phyloP scores from a whole-genome alignment of 2,797 vertebrate genomes.

The Ispidina picta region DNA sequence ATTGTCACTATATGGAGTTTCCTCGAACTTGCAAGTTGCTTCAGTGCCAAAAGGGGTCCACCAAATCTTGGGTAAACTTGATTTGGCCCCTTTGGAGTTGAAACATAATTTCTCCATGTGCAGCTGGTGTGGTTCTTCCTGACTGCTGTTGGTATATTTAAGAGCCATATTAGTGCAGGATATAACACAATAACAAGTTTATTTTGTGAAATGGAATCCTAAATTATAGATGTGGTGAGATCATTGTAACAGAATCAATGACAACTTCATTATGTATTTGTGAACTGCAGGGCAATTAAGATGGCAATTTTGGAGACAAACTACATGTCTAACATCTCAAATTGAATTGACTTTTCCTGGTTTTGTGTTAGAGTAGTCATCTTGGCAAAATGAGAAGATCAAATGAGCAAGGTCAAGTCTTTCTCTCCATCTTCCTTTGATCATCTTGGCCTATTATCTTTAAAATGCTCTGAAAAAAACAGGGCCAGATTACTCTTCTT shows the following conservation, averaged over 20 bases:
- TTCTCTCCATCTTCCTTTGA: background rate
- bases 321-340: background rate
- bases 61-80: background rate
- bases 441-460: background rate
- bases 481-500: background rate
- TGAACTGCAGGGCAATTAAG: slow-evolving; percentile 2
- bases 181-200: slow-evolving; percentile 24
- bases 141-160: background rate
- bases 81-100: background rate
- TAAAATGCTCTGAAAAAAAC: background rate
- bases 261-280: slow-evolving; percentile 14
- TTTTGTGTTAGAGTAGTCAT: background rate
- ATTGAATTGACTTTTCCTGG: background rate
- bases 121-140: background rate
- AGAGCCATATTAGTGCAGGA: background rate
- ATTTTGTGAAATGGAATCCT: slow-evolving; percentile 39
- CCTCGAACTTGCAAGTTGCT: background rate
- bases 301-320: background rate
- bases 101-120: background rate
- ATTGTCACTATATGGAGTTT: background rate
- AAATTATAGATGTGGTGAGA: slow-evolving; percentile 19
- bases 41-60: background rate
- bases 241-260: slow-evolving; percentile 10
- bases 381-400: slow-evolving; percentile 9
- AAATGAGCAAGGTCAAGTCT: background rate